These are phyloP conservation scores for Phylloscopus collybita DNA, from an alignment of 2,797 vertebrate species.

Conservation along the genomic window DNA sequence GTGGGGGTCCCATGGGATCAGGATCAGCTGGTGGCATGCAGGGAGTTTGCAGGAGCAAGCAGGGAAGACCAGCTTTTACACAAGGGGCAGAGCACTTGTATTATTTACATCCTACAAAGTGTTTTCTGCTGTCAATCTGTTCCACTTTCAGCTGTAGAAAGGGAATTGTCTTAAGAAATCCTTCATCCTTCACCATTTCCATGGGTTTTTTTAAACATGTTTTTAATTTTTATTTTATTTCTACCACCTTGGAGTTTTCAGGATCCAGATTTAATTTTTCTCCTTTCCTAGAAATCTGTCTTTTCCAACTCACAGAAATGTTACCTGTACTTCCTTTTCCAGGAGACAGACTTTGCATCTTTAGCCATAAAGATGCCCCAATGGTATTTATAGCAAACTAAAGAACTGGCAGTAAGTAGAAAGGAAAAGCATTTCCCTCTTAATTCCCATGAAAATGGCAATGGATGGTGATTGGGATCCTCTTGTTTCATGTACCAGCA, in stretches of 20 bases:
- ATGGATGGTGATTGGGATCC: neutral
- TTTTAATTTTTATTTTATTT: neutral
- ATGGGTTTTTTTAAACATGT: fast-evolving
- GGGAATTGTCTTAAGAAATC: neutral
- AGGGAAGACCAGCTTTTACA: neutral
- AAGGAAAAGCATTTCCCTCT: neutral
- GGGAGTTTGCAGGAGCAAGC: neutral
- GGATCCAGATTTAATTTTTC: neutral
- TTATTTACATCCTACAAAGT: neutral
- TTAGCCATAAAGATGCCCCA: neutral
- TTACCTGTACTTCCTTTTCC: neutral
- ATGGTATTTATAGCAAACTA: neutral
- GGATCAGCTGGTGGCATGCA: neutral
- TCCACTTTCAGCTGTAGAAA: neutral
- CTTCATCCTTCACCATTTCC: neutral
- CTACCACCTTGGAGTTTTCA: neutral
- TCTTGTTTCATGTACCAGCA: neutral
- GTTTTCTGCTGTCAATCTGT: neutral
- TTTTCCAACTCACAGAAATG: neutral
- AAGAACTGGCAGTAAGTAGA: neutral
- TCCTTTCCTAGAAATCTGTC: neutral
- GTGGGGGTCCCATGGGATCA: neutral
- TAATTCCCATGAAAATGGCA: neutral
- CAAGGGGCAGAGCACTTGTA: neutral
- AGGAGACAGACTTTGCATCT: neutral